These are phyloP conservation scores for Ellobius talpinus DNA, from an alignment of 2,113 vertebrate genomes.

Conservation along the genomic window DNA sequence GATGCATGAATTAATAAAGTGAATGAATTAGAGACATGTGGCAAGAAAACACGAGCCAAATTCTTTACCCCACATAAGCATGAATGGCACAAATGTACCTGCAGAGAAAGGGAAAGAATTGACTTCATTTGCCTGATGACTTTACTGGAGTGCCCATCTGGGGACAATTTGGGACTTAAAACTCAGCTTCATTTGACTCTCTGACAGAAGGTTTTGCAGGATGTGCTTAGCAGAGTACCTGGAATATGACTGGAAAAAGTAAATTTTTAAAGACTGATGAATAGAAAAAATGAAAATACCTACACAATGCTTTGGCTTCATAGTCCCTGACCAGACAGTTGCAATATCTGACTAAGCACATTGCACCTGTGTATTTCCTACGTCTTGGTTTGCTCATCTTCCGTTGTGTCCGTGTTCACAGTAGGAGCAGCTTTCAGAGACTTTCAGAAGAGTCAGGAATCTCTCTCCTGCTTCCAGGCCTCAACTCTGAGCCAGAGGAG, in stretches of 20 bases:
- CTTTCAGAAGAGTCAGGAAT: neutral
- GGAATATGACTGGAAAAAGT: neutral
- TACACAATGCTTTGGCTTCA: neutral
- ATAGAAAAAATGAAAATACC: neutral
- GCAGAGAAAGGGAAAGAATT: neutral
- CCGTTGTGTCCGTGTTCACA: neutral
- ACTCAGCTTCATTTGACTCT: constrained; percentile 21
- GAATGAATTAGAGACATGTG: neutral
- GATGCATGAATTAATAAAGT: constrained; percentile 7
- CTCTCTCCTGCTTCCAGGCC: neutral
- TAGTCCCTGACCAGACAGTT: neutral
- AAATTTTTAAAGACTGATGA: neutral
- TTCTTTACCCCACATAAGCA: neutral
- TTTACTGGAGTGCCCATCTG: neutral
- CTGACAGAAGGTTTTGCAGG: neutral
- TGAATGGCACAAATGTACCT: neutral
- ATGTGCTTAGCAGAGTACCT: neutral
- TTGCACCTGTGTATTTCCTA: neutral
- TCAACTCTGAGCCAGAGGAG: neutral
- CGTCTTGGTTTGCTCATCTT: neutral
- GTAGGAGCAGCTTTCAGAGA: neutral
- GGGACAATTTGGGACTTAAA: neutral
- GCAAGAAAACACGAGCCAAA: constrained; percentile 34
- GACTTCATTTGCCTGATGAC: constrained; percentile 1
- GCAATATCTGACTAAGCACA: neutral